Percentiles rank a stretch among this genome's conserved stretches.
Conservation (phyloP, 1,140 invertebrate species). For the Magallana ariakensis region DNA sequence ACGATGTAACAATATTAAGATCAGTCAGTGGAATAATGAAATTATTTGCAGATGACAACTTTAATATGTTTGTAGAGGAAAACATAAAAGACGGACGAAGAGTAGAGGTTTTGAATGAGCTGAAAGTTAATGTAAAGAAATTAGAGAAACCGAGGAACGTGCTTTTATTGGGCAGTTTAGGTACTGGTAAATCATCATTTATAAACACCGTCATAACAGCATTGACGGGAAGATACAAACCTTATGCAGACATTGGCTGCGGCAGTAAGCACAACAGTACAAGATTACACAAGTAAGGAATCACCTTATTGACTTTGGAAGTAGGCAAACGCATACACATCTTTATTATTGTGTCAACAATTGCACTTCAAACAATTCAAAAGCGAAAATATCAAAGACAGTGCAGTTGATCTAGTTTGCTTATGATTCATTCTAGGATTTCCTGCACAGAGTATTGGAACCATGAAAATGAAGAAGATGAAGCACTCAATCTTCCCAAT, state of each 20-base stretch:
- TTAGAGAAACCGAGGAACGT: not conserved
- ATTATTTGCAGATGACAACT: too few species aligned
- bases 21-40: too few species aligned
- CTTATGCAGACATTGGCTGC: not conserved
- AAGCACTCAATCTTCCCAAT: not conserved
- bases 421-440: not conserved
- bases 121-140: not conserved
- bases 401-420: too few species aligned
- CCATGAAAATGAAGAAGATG: not conserved
- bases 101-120: not conserved
- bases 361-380: too few species aligned
- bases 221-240: not conserved
- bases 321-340: too few species aligned
- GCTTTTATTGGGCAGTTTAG: not conserved
- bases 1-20: too few species aligned
- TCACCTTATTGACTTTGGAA: too few species aligned
- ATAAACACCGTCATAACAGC: not conserved
- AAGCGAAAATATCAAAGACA: too few species aligned
- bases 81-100: too few species aligned
- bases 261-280: not conserved
- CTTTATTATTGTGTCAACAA: too few species aligned
- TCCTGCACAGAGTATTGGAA: not conserved
- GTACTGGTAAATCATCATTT: constrained; percentile 5
- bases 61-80: too few species aligned
- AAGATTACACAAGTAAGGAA: not conserved